Evolutionary conservation across 2,113 vertebrate species (phyloP).

Genomic region (Ailurus styani): DNA sequence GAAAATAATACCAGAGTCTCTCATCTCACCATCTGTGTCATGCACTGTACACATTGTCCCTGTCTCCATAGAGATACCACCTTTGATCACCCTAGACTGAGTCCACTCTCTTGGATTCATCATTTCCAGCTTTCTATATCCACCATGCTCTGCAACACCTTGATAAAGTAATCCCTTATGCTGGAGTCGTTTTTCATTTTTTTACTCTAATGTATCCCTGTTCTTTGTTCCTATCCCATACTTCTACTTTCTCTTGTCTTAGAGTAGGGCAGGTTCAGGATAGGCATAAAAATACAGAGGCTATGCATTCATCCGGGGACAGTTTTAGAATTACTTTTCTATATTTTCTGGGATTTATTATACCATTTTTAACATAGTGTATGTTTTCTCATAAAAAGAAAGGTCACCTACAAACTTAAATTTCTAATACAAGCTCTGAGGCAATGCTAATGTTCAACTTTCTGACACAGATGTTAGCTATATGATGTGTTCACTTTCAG

Average conservation of each 20-base stretch:
- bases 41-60: background rate
- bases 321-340: background rate
- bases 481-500: background rate
- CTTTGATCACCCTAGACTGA: background rate
- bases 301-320: background rate
- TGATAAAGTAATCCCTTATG: background rate
- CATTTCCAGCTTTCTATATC: background rate
- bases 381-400: background rate
- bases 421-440: background rate
- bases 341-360: background rate
- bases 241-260: background rate
- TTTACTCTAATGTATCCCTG: background rate
- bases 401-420: background rate
- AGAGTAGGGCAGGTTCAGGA: background rate
- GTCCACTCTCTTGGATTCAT: background rate
- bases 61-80: background rate
- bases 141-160: background rate
- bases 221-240: background rate
- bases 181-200: background rate
- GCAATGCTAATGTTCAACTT: background rate
- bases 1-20: background rate
- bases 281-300: background rate
- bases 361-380: background rate
- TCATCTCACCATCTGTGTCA: background rate
- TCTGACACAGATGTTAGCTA: background rate